Conservation (phyloP, 2,888 invertebrate genomes). For the Platerodrilus igneus region DNA sequence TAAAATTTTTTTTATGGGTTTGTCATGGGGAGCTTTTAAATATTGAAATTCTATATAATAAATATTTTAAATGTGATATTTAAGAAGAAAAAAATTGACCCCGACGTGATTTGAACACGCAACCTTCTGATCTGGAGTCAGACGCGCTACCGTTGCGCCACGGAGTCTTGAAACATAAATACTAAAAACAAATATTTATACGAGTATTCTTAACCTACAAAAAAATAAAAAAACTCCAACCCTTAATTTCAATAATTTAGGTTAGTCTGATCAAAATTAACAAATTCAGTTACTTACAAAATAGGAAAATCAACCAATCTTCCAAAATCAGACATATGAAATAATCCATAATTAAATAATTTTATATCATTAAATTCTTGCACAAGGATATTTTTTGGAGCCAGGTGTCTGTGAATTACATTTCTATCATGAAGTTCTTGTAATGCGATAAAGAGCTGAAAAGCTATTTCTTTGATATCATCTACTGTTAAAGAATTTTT, state of each 20-base stretch:
- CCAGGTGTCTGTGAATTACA: constrained; percentile 75
- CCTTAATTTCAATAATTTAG: too few relatives aligned
- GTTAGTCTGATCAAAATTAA: too few relatives aligned
- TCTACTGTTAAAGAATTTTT: constrained; percentile 48
- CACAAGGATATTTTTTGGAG: constrained; percentile 77
- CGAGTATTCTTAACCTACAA: too few relatives aligned
- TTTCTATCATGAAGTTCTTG: constrained; percentile 66
- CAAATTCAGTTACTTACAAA: constrained; percentile 56
- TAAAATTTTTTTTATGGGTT: too few relatives aligned
- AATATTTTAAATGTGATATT: too few relatives aligned
- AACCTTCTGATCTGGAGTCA: constrained; percentile 98
- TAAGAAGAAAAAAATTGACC: too few relatives aligned
- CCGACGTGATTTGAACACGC: constrained; percentile 97
- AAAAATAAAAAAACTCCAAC: too few relatives aligned
- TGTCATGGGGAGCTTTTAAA: too few relatives aligned
- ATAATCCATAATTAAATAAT: constrained; percentile 89
- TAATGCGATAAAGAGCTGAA: constrained; percentile 70
- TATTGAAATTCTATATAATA: too few relatives aligned
- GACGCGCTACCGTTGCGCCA: constrained; percentile 98
- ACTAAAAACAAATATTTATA: too few relatives aligned
- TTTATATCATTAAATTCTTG: constrained; percentile 70
- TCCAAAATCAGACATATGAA: constrained; percentile 84
- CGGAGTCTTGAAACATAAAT: too few relatives aligned
- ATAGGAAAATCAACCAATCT: constrained; percentile 86
- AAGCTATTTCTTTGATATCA: constrained; percentile 61